Evolutionary conservation across 2,888 invertebrate species (phyloP).

Genomic region (Deilephila porcellus): DNA sequence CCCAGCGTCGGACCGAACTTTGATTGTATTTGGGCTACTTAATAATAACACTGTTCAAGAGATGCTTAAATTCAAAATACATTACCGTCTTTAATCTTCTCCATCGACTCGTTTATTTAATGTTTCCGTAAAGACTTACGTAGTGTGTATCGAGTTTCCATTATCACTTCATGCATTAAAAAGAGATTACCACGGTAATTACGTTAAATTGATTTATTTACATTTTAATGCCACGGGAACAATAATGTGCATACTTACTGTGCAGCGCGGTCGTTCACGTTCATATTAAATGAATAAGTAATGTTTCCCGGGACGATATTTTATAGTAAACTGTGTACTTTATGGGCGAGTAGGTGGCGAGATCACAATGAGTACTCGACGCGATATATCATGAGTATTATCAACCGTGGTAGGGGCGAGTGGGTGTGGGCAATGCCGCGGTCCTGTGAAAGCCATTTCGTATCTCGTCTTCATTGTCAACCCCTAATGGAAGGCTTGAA

Average conservation of each 20-base stretch:
- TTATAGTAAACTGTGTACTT: slow-evolving; percentile 62
- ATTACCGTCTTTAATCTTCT: slow-evolving; percentile 17
- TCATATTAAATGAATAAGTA: slow-evolving; percentile 60
- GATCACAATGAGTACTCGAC: slow-evolving; percentile 62
- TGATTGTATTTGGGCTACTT: slow-evolving; percentile 36
- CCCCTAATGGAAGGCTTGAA: background rate
- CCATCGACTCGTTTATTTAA: slow-evolving; percentile 18
- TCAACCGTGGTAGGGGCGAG: slow-evolving; percentile 54
- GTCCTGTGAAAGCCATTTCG: slow-evolving; percentile 61
- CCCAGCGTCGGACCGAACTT: slow-evolving; percentile 37
- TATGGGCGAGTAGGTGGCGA: slow-evolving; percentile 54
- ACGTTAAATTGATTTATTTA: slow-evolving; percentile 51
- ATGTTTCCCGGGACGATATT: slow-evolving; percentile 55
- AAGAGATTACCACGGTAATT: slow-evolving; percentile 40
- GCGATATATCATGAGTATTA: slow-evolving; percentile 69
- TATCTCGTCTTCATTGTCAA: slow-evolving; percentile 25
- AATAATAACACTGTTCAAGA: slow-evolving; percentile 20
- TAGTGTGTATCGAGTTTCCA: slow-evolving; percentile 28
- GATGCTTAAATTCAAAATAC: background rate
- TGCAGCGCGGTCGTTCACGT: slow-evolving; percentile 40
- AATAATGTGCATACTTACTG: slow-evolving; percentile 45
- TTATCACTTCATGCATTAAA: slow-evolving; percentile 30
- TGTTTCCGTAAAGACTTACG: slow-evolving; percentile 13
- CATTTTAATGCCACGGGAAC: slow-evolving; percentile 46
- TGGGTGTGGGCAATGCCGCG: slow-evolving; percentile 44